These are phyloP conservation scores for Hecatera dysodea DNA, from an alignment of 2,888 invertebrate species.

Conservation along the genomic window DNA sequence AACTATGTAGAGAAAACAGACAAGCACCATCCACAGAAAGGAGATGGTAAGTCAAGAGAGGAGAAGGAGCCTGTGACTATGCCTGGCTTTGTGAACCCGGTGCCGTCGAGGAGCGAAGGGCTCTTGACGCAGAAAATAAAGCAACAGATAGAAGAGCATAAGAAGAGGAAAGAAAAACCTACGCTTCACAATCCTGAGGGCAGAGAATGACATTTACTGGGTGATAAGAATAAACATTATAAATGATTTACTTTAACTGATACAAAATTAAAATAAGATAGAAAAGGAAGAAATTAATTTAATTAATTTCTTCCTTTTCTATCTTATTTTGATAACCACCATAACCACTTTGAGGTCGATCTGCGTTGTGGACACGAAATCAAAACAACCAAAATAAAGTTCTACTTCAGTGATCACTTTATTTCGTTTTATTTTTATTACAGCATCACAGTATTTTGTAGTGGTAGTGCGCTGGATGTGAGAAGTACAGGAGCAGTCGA, in stretches of 20 bases:
- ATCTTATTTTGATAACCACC: no score
- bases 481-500: no score
- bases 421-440: not conserved
- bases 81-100: conserved; percentile 73
- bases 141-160: conserved; percentile 71
- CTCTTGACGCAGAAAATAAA: conserved; percentile 71
- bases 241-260: not conserved
- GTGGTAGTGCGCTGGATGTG: no score
- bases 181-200: conserved; percentile 66
- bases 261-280: not conserved
- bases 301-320: no score
- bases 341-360: no score
- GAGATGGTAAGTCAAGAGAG: conserved; percentile 19
- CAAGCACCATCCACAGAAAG: not conserved
- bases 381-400: not conserved
- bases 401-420: not conserved
- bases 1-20: conserved; percentile 17
- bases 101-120: conserved; percentile 70
- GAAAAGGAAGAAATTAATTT: not conserved
- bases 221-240: not conserved
- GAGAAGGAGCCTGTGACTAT: conserved; percentile 63
- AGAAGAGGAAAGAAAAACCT: conserved; percentile 68
- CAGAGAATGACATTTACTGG: conserved; percentile 53
- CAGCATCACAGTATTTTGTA: no score
- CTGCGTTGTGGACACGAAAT: not conserved